These are phyloP conservation scores for Julus scanicus DNA, from an alignment of 2,888 invertebrate genomes.

Conservation along the genomic window DNA sequence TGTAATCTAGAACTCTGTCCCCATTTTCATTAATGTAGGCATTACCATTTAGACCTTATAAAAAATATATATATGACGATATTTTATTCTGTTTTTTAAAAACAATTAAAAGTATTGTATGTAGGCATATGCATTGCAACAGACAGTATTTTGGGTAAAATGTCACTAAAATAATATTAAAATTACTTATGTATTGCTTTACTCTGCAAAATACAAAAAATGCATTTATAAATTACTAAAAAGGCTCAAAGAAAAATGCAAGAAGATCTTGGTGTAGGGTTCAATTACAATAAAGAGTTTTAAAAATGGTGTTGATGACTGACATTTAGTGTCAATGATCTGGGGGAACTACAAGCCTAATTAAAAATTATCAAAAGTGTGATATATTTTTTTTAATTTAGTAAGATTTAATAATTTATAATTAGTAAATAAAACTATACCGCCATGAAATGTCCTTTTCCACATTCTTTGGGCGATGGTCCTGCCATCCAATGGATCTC, in stretches of 20 bases:
- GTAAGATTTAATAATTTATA: no score
- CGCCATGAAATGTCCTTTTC: slow-evolving; percentile 84
- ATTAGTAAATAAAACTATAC: neutral
- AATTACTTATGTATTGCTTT: no score
- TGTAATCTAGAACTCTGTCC: slow-evolving; percentile 53
- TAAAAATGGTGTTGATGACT: neutral
- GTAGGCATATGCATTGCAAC: no score
- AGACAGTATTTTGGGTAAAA: no score
- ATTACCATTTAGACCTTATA: slow-evolving; percentile 51
- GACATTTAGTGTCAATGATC: neutral
- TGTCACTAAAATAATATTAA: no score
- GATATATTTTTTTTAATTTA: no score
- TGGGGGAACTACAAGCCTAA: neutral
- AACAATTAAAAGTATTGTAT: neutral
- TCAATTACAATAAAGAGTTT: no score
- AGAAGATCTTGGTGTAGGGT: no score
- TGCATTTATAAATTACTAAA: no score
- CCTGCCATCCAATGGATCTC: slow-evolving; percentile 77
- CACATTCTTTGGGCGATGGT: slow-evolving; percentile 86
- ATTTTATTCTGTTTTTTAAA: neutral
- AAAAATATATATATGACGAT: neutral
- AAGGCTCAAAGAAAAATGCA: neutral
- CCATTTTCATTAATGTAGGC: slow-evolving; percentile 56
- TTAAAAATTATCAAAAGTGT: no score
- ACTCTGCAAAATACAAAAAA: no score